phyloP scores from a whole-genome alignment of 2,797 vertebrate species.

The Scolopax bukidnonensis region DNA sequence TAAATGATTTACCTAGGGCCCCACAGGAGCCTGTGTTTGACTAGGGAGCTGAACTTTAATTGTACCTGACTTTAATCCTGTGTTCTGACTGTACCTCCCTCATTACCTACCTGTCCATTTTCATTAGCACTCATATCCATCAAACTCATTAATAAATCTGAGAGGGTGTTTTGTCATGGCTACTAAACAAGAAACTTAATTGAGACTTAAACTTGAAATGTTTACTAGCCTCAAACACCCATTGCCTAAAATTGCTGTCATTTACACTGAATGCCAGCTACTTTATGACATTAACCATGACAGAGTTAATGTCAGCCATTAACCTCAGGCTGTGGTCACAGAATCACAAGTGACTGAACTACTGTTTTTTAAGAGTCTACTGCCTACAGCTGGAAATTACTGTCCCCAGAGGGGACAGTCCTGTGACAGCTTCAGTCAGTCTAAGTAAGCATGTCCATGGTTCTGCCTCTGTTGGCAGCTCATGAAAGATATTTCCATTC shows the following conservation, averaged over 20 bases:
- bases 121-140: constrained; percentile 55
- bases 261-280: not conserved
- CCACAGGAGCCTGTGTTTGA: constrained; percentile 54
- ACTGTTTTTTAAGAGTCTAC: not conserved
- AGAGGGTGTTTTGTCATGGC: constrained; percentile 15
- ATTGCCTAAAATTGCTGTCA: constrained; percentile 1
- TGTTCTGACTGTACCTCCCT: constrained; percentile 56
- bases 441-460: not conserved
- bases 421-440: not conserved
- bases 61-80: constrained; percentile 55
- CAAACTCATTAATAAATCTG: constrained; percentile 59
- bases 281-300: not conserved
- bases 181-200: constrained; percentile 36
- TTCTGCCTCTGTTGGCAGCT: not conserved
- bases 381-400: not conserved
- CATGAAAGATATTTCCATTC: not conserved
- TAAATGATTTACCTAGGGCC: constrained; percentile 47
- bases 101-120: constrained; percentile 58
- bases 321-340: constrained; percentile 11
- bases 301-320: constrained; percentile 25
- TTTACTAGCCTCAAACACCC: not conserved
- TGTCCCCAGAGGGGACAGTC: not conserved
- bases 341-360: constrained; percentile 5
- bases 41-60: constrained; percentile 63
- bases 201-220: not conserved